phyloP scores from a whole-genome alignment of 2,888 invertebrate genomes.

The Agriopis aurantiaria region DNA sequence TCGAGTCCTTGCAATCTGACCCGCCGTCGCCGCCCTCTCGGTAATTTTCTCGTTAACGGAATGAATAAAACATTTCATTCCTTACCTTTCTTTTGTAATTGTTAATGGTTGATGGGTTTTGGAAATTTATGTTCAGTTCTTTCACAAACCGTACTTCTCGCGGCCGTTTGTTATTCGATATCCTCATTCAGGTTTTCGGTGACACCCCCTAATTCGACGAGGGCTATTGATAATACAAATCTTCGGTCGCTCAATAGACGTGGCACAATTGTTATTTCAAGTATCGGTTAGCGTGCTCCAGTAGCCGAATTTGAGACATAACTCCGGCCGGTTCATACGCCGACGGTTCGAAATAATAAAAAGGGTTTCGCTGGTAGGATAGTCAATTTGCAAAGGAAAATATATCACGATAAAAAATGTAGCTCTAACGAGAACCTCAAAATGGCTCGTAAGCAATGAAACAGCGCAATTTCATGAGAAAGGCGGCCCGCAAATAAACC shows the following conservation, averaged over 20 bases:
- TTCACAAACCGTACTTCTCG: conserved; percentile 65
- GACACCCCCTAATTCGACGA: conserved; percentile 54
- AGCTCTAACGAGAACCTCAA: conserved; percentile 78
- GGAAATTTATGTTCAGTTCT: conserved; percentile 78
- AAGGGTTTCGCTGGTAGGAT: conserved; percentile 54
- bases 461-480: conserved; percentile 83
- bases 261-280: conserved; percentile 42
- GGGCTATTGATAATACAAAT: conserved; percentile 48
- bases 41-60: conserved; percentile 86
- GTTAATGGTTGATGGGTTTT: conserved; percentile 85
- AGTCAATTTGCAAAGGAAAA: conserved; percentile 73
- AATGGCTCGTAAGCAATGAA: conserved; percentile 83
- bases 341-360: conserved; percentile 57
- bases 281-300: conserved; percentile 34
- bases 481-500: conserved; percentile 83
- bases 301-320: conserved; percentile 46
- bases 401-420: conserved; percentile 78
- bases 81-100: conserved; percentile 85
- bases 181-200: conserved; percentile 56
- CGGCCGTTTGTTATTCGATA: conserved; percentile 70
- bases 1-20: conserved; percentile 83
- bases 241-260: conserved; percentile 33
- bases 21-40: conserved; percentile 77
- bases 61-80: conserved; percentile 87
- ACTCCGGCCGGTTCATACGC: conserved; percentile 43